Evolutionary conservation across 2,113 vertebrate species (phyloP).

Genomic region (Anoura caudifer): DNA sequence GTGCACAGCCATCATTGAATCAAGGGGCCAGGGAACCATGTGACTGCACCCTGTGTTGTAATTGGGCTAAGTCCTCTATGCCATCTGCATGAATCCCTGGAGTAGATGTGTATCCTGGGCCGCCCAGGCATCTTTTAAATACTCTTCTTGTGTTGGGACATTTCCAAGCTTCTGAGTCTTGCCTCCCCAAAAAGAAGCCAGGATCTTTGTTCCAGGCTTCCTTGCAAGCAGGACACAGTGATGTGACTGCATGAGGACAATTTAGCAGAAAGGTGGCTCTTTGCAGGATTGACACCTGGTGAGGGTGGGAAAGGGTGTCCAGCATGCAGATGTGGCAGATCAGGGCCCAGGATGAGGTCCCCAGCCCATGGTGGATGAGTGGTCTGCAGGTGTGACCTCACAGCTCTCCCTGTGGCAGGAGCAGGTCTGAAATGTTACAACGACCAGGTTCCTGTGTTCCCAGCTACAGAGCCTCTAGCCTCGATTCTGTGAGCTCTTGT

Average conservation of each 20-base stretch:
- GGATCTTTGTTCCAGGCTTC: neutral
- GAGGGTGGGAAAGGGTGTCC: neutral
- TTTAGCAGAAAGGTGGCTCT: neutral
- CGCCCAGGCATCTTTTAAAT: neutral
- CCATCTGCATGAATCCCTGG: neutral
- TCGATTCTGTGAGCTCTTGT: neutral
- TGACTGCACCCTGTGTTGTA: neutral
- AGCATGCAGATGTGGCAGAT: neutral
- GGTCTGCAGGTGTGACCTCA: neutral
- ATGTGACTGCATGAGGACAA: neutral
- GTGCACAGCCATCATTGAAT: neutral
- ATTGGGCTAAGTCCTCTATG: neutral
- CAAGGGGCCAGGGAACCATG: neutral
- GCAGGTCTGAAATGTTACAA: neutral
- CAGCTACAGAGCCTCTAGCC: neutral
- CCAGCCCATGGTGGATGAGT: fast-evolving
- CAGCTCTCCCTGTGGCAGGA: neutral
- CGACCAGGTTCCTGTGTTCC: neutral
- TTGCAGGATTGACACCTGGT: neutral
- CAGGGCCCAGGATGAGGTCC: neutral
- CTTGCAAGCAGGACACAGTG: neutral
- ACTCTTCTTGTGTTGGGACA: neutral
- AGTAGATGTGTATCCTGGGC: neutral
- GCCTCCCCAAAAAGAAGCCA: neutral
- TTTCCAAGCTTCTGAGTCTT: neutral